These are phyloP conservation scores for Serranus cabrilla DNA, from an alignment of 2,797 vertebrate genomes.

Conservation along the genomic window DNA sequence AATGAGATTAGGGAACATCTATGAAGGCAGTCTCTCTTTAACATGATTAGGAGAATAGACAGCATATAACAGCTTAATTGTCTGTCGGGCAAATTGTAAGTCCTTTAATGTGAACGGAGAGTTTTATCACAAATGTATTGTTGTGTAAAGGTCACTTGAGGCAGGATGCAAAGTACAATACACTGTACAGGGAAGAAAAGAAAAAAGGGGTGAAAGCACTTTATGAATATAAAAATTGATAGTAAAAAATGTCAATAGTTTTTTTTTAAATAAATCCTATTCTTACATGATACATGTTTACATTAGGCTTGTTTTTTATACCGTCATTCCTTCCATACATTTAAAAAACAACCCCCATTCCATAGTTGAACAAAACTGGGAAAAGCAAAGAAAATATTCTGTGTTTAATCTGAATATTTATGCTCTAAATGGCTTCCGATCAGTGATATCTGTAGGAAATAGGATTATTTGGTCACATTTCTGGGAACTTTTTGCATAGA, in stretches of 20 bases:
- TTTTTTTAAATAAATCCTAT: too few species aligned
- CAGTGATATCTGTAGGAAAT: background rate
- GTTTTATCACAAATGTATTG: slow-evolving; percentile 20
- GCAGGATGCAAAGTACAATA: background rate
- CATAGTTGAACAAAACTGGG: too few species aligned
- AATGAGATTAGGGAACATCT: slow-evolving; percentile 56
- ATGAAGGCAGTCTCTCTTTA: slow-evolving; percentile 47
- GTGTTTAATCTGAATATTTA: background rate
- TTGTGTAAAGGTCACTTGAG: slow-evolving; percentile 16
- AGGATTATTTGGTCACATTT: background rate
- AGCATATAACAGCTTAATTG: slow-evolving; percentile 55
- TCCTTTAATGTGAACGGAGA: slow-evolving; percentile 22
- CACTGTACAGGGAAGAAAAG: background rate
- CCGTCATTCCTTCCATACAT: too few species aligned
- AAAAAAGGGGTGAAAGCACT: too few species aligned
- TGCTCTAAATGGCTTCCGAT: background rate
- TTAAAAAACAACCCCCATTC: too few species aligned
- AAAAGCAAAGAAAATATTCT: too few species aligned
- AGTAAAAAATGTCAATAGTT: too few species aligned
- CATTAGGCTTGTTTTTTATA: too few species aligned
- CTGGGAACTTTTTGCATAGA: background rate
- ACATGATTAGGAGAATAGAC: slow-evolving; percentile 62
- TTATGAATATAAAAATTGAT: too few species aligned
- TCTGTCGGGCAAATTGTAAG: slow-evolving; percentile 19
- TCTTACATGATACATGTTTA: too few species aligned